These are phyloP conservation scores for Forbesichthys papilliferus DNA, from an alignment of 2,113 vertebrate genomes.

Conservation along the genomic window DNA sequence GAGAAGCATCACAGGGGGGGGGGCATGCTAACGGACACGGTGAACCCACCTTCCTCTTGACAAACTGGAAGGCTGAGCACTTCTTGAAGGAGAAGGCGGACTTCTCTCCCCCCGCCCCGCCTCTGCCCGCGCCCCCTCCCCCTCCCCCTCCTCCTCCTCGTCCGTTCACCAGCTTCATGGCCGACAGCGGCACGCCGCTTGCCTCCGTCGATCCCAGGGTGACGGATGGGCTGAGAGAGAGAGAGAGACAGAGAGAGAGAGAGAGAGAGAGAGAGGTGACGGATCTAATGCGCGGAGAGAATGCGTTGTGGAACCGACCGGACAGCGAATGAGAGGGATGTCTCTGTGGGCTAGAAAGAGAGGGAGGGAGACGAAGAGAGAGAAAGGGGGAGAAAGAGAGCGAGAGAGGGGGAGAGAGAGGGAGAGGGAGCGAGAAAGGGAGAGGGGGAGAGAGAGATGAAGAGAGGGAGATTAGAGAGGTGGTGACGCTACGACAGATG, in stretches of 20 bases:
- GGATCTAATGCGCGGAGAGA: constrained; percentile 26
- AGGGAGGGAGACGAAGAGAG: background rate
- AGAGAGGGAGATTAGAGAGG: background rate
- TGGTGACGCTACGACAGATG: constrained; percentile 10
- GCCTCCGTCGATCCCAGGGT: constrained; percentile 79
- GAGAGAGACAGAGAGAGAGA: background rate
- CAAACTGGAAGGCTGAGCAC: constrained; percentile 97
- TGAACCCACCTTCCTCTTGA: constrained; percentile 94
- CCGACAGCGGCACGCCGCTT: constrained; percentile 69
- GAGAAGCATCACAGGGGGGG: constrained; percentile 2
- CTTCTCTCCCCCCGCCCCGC: constrained; percentile 83
- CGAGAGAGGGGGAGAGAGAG: constrained; percentile 3
- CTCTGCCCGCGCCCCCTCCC: constrained; percentile 25
- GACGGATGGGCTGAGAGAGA: constrained; percentile 49
- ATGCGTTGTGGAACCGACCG: background rate
- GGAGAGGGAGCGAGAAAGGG: background rate
- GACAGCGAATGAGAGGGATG: constrained; percentile 18
- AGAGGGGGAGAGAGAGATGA: constrained; percentile 3
- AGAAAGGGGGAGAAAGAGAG: constrained; percentile 6
- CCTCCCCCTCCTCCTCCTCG: constrained; percentile 61
- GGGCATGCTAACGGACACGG: background rate
- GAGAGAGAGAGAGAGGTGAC: constrained; percentile 13
- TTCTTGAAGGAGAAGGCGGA: constrained; percentile 97
- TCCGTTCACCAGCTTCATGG: constrained; percentile 90
- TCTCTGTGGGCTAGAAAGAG: background rate